Conservation (phyloP, 2,797 vertebrate genomes). For the Cheirogaleus major region DNA sequence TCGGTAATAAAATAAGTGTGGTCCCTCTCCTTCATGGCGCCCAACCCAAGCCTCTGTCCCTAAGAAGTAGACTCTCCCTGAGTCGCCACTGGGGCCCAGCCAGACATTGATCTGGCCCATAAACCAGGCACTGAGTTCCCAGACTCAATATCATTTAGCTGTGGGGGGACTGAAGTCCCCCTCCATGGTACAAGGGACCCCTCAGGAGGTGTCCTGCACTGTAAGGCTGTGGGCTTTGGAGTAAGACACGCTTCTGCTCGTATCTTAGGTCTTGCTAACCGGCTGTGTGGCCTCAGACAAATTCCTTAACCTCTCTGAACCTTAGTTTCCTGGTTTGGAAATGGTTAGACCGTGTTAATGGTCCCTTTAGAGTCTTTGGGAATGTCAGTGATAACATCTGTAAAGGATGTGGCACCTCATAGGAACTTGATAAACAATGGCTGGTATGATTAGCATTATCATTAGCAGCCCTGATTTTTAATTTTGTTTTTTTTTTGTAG, state of each 20-base stretch:
- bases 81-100: neutral
- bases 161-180: neutral
- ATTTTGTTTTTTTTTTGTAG: slow-evolving; percentile 66
- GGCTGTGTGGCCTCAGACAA: neutral
- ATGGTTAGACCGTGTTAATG: neutral
- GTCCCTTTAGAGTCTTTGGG: neutral
- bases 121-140: neutral
- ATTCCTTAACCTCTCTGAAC: neutral
- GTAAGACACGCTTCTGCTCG: neutral
- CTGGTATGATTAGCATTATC: neutral
- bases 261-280: neutral
- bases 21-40: neutral
- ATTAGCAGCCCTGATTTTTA: neutral
- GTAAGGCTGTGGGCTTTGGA: neutral
- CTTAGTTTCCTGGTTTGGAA: slow-evolving; percentile 26
- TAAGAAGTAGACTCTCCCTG: neutral
- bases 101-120: too few species aligned
- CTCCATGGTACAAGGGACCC: neutral
- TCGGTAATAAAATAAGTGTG: neutral
- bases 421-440: neutral
- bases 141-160: neutral
- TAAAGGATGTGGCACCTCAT: neutral
- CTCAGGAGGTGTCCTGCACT: rapidly evolving
- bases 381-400: neutral
- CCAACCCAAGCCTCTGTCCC: neutral